Evolutionary conservation across 2,113 vertebrate genomes (phyloP).

Genomic region (Lepidothrix coronata): DNA sequence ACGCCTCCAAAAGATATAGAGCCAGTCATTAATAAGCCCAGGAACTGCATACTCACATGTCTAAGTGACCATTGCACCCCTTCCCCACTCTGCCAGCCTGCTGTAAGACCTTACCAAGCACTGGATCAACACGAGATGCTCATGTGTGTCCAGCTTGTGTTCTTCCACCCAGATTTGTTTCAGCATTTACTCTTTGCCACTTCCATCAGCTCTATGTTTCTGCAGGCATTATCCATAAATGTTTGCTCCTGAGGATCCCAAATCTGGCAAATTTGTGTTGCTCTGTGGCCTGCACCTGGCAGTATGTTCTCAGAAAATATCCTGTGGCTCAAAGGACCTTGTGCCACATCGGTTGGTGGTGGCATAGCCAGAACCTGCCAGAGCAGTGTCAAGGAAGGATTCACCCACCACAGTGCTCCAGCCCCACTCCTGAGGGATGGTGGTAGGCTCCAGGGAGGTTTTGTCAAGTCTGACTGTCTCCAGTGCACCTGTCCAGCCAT

Average conservation of each 20-base stretch:
- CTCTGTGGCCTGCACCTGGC: not conserved
- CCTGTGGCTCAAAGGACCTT: not conserved
- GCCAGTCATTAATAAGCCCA: not conserved
- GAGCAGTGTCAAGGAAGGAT: not conserved
- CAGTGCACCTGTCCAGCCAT: not conserved
- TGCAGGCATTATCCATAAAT: not conserved
- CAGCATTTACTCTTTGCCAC: not conserved
- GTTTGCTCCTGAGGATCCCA: not conserved
- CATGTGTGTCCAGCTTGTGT: not conserved
- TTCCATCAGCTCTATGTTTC: not conserved
- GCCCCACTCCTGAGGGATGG: accelerated
- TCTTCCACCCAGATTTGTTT: not conserved
- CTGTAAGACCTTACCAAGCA: not conserved
- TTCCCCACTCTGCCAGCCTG: not conserved
- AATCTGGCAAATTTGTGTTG: not conserved
- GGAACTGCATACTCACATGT: not conserved
- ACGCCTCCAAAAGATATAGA: not conserved
- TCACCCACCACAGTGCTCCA: not conserved
- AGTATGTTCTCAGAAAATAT: not conserved
- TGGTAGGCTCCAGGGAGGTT: not conserved
- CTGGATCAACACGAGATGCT: too few species aligned
- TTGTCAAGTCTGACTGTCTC: not conserved
- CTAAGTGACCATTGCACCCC: not conserved
- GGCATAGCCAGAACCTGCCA: not conserved
- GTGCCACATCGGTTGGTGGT: not conserved